Evolutionary conservation across 2,888 invertebrate species (phyloP), one percentile per base, ranked within the genome.

Genomic region (Leptarthrus brevirostris): DNA sequence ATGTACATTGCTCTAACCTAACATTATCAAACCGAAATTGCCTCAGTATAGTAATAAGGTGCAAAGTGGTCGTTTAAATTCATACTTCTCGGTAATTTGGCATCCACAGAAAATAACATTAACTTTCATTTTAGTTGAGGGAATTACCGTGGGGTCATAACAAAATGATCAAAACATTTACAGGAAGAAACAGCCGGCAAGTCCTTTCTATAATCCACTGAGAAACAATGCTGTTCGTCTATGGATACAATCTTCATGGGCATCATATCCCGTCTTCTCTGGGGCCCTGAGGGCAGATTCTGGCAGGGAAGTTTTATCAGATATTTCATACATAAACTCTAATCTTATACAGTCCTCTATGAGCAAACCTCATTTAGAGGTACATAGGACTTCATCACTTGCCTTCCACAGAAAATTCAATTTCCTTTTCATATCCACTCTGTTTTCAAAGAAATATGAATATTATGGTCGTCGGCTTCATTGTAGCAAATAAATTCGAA

Each of bases 381-480:
- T 36, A 58, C 36, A 36, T 34, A 58, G 34, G 58, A 58, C 58
- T 58, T 58, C 58, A 58, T 58, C 58, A 58, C 58, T 58, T 58
- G 58, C 58, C 58, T 58, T 58, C 16, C 58, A 4, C 58, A 58
- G 58, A 58, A 58, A 58, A 58, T 58, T 58, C 58, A 58, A 58
- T 58, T 58, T 58, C 58, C 58, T 58, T 58, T 36, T 58, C 58
- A 58, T 58, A 58, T 58, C 58, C 58, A 58, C 34, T 34, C 58
- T 34, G 34, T 58, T 20, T 56, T n/a, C 34, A 34, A 36, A 58
- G 58, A 58, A 36, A 36, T 58, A 58, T 58, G 58, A 36, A 58
- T 58, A 58, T 58, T 58, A 58, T 58, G 58, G 58, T 36, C 58
- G 58, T 58, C 58, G 58, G 58, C 58, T 36, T 58, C 58, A 58